Percentiles rank a stretch among this genome's conserved stretches.
Conservation (phyloP, 2,797 vertebrate species). For the Muscicapa striata region DNA sequence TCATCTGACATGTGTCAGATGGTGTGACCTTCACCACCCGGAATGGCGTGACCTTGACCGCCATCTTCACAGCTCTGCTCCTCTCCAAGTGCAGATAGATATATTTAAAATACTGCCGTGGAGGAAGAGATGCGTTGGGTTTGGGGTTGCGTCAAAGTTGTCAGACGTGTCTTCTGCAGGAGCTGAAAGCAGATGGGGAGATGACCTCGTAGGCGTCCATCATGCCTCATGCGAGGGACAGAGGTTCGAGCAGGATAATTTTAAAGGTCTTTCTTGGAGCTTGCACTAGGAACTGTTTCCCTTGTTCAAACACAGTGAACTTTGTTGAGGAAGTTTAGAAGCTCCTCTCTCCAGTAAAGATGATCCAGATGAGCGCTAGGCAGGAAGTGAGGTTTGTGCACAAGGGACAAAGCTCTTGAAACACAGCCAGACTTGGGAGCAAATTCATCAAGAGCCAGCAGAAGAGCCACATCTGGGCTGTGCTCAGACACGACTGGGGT, state of each 20-base stretch:
- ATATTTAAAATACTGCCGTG: background rate
- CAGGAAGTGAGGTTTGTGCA: background rate
- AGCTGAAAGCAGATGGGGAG: constrained; percentile 36
- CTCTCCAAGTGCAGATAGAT: background rate
- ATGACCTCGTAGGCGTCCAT: background rate
- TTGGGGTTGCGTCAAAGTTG: constrained; percentile 32
- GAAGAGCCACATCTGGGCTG: background rate
- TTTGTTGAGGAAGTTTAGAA: background rate
- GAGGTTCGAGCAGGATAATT: background rate
- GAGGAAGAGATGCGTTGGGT: background rate
- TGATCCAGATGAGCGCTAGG: background rate
- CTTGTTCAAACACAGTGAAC: background rate
- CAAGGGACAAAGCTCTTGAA: background rate
- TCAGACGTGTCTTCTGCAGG: constrained; percentile 7
- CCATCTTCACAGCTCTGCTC: background rate
- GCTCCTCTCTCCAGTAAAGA: background rate
- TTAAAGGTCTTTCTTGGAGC: background rate
- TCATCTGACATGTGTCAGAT: constrained; percentile 45
- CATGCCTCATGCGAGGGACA: background rate
- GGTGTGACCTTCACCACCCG: constrained; percentile 21
- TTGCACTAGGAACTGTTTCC: background rate
- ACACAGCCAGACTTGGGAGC: background rate
- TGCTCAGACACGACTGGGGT: background rate
- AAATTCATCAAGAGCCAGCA: background rate
- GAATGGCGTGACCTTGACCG: background rate